Evolutionary conservation across 53 echinoderm and acorn worm genomes (phyloP).

Genomic region (Antedon mediterranea): DNA sequence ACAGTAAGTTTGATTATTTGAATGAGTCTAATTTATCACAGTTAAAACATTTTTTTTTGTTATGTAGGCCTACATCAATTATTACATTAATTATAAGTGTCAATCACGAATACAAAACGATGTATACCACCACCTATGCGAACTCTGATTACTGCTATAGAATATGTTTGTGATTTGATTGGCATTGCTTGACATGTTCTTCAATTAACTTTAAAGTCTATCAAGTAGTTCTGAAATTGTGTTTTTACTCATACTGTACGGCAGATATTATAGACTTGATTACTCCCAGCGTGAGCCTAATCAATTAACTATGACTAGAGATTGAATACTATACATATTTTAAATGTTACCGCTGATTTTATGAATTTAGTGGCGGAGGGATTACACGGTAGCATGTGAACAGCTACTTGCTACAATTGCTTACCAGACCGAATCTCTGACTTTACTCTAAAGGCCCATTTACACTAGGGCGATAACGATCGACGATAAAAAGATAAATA

Average conservation of each 20-base stretch:
- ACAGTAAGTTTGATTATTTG: too few relatives aligned
- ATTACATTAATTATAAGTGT: background rate
- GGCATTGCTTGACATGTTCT: background rate
- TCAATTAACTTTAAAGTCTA: background rate
- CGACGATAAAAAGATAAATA: too few relatives aligned
- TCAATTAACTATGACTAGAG: background rate
- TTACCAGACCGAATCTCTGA: too few relatives aligned
- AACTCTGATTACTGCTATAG: background rate
- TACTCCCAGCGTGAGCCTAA: background rate
- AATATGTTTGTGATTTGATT: background rate
- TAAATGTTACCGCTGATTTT: too few relatives aligned
- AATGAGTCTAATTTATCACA: too few relatives aligned
- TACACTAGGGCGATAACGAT: too few relatives aligned
- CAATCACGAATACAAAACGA: background rate
- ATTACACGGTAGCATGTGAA: too few relatives aligned
- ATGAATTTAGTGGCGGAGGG: too few relatives aligned
- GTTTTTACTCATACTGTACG: background rate
- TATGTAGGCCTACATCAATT: too few relatives aligned
- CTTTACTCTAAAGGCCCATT: too few relatives aligned
- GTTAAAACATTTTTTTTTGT: too few relatives aligned
- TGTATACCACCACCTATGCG: background rate
- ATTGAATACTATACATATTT: background rate
- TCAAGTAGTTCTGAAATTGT: background rate
- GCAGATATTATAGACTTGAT: background rate
- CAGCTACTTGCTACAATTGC: too few relatives aligned